A percentile compares a stretch with the other conserved stretches of the same genome.
Conservation (phyloP, 1,140 invertebrate genomes). For the Megathymus violae region DNA sequence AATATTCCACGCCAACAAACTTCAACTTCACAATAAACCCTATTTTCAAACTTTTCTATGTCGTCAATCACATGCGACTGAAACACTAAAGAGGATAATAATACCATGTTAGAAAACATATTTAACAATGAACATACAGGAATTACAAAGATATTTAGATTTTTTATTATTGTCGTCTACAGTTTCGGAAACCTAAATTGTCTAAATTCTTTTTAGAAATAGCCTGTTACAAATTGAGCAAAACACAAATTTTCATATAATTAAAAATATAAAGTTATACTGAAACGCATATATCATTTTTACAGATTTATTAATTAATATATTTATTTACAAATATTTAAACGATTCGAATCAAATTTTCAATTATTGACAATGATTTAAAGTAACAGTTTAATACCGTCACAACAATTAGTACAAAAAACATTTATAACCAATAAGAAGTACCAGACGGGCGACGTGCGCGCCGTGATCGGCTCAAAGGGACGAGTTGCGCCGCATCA, state of each 20-base stretch:
- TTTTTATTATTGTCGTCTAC: no score
- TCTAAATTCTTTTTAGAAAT: no score
- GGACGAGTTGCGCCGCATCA: constrained; percentile 61
- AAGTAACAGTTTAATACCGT: not conserved
- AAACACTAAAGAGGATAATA: no score
- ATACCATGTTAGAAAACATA: no score
- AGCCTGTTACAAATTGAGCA: no score
- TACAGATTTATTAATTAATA: not conserved
- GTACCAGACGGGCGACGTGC: constrained; percentile 43
- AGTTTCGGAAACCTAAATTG: no score
- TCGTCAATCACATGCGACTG: no score
- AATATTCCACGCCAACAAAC: no score
- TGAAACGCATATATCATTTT: not conserved
- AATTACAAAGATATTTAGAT: no score
- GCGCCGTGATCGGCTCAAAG: constrained; percentile 47
- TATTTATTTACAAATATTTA: not conserved
- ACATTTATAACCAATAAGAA: not conserved
- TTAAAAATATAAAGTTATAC: not conserved
- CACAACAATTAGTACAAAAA: not conserved
- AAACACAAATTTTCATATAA: not conserved
- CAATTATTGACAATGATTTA: not conserved
- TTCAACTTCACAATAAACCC: no score
- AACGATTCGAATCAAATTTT: not conserved
- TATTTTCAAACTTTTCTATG: no score
- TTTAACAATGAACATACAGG: no score